Conservation (phyloP, 1,140 invertebrate genomes). For the Zophobas atratus region DNA sequence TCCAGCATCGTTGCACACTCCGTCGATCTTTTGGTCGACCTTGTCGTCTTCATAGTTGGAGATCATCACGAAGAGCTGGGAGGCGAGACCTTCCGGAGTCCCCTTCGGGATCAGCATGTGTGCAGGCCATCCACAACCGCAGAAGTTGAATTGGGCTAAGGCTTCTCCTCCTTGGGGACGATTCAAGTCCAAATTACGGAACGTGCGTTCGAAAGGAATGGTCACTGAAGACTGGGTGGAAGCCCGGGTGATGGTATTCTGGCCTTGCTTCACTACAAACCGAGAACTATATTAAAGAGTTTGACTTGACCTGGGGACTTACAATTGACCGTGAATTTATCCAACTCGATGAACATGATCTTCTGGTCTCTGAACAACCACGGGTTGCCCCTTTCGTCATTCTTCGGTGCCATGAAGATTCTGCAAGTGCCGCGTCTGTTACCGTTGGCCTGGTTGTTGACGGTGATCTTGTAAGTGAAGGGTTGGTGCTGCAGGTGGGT, state of each 20-base stretch:
- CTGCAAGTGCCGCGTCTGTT: conserved; percentile 78
- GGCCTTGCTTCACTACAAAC: conserved; percentile 75
- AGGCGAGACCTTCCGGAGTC: conserved; percentile 75
- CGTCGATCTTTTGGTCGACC: conserved; percentile 52
- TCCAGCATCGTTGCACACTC: conserved; percentile 77
- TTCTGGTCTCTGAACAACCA: conserved; percentile 78
- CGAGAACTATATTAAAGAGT: neutral
- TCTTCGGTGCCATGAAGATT: conserved; percentile 83
- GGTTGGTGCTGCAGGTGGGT: conserved; percentile 78
- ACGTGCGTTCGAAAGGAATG: conserved; percentile 81
- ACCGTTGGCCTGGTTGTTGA: conserved; percentile 64
- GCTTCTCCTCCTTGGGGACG: conserved; percentile 71
- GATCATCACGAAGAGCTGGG: conserved; percentile 86
- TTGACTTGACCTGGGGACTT: conserved; percentile 62
- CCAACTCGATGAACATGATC: conserved; percentile 82
- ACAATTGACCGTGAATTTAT: conserved; percentile 80
- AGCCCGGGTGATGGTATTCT: conserved; percentile 75
- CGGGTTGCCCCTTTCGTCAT: conserved; percentile 77
- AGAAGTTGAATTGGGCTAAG: conserved; percentile 80
- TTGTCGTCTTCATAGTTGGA: conserved; percentile 76
- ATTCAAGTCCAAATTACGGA: conserved; percentile 74
- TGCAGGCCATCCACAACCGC: conserved; percentile 91
- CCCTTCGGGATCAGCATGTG: conserved; percentile 88
- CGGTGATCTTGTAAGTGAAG: conserved; percentile 73
- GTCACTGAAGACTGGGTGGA: conserved; percentile 80